Base-by-base conservation (phyloP, 2,113 vertebrate species). In the Thomomys bottae region DNA sequence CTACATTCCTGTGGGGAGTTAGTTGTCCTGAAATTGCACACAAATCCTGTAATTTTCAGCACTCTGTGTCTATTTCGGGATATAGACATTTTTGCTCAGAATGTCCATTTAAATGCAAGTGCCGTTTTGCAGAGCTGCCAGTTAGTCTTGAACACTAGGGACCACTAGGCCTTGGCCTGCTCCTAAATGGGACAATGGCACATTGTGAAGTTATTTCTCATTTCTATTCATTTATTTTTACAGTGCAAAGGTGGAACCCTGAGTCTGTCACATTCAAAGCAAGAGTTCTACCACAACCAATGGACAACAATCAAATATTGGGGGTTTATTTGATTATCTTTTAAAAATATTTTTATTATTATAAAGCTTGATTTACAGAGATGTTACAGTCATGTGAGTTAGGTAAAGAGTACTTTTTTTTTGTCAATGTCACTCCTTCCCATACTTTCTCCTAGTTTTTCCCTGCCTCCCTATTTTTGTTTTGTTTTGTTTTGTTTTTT, bases 1-100 rank as follows among this genome's bases (percentile, higher is more conserved):
- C 28, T 17, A 24, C 23, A 73, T 24, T 85, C 85, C 70, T 54
- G 34, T 66, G 84, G 83, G 78, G 89, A 66, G 66, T 42, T 15
- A 0, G 42, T 17, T 15, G 34, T 54, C 71, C 91, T 24, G 3
- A 71, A 49, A 64, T 83, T 88, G 45, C 42, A 34, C 26, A 21
- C 40, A 36, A 28, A 3, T 34, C 88, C 88, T 93, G 2, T 94
- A 83, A 91, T 92, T 80, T 78, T 71, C 83, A 21, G 36, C 20
- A 57, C 38, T 59, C 40, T 26, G 9, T 0, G 5, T 79, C 88
- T 96, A 72, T 94, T 90, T 92, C 54, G 38, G 59, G 75, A 17
- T 42, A 15, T 54, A 54, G 49, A 17, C 14, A 54, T 80, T 2
- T 30, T 8, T 68, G 30, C 84, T 86, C n/a, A 21, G 82, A 87